Percentiles rank a stretch among this genome's conserved stretches.
These are phyloP conservation scores for Amphiprion ocellaris DNA, from an alignment of 2,113 vertebrate genomes.

Conservation along the genomic window DNA sequence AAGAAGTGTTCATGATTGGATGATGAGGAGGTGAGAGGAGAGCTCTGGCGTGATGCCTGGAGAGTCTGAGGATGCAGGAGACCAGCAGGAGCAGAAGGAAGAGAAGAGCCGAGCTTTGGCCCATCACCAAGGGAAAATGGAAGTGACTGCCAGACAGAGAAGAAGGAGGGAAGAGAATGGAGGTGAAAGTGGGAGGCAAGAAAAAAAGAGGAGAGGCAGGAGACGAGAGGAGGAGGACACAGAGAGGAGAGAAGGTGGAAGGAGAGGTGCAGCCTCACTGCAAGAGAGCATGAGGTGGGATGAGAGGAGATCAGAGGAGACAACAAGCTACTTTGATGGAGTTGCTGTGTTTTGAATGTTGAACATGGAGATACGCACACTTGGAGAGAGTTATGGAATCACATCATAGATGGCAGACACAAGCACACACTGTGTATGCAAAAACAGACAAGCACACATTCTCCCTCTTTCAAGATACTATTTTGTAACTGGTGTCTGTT, in stretches of 20 bases:
- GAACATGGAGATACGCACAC: slow-evolving; percentile 58
- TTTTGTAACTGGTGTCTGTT: slow-evolving; percentile 71
- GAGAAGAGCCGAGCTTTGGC: slow-evolving; percentile 54
- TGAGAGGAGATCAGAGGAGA: slow-evolving; percentile 68
- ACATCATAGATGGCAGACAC: slow-evolving; percentile 52
- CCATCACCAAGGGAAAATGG: slow-evolving; percentile 40
- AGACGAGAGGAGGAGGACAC: not conserved
- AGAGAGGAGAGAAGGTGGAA: slow-evolving; percentile 1
- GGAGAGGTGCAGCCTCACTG: slow-evolving; percentile 13
- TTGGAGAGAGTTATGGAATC: slow-evolving; percentile 52
- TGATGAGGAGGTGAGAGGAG: slow-evolving; percentile 56
- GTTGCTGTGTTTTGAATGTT: slow-evolving; percentile 61
- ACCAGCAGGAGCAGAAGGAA: slow-evolving; percentile 61
- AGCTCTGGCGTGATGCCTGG: slow-evolving; percentile 63
- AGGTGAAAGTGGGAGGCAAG: slow-evolving; percentile 23
- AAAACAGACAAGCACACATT: slow-evolving; percentile 52
- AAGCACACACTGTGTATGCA: slow-evolving; percentile 47
- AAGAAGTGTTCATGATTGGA: slow-evolving; percentile 33
- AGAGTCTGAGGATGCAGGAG: slow-evolving; percentile 61
- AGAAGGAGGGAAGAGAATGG: not conserved
- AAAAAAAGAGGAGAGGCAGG: not conserved
- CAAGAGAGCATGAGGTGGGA: slow-evolving; percentile 47
- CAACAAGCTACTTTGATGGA: slow-evolving; percentile 67
- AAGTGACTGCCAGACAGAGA: slow-evolving; percentile 39
- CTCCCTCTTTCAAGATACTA: slow-evolving; percentile 64